These are phyloP conservation scores for Stichopus horrens DNA, from an alignment of 53 echinoderm and acorn worm genomes.

Conservation along the genomic window DNA sequence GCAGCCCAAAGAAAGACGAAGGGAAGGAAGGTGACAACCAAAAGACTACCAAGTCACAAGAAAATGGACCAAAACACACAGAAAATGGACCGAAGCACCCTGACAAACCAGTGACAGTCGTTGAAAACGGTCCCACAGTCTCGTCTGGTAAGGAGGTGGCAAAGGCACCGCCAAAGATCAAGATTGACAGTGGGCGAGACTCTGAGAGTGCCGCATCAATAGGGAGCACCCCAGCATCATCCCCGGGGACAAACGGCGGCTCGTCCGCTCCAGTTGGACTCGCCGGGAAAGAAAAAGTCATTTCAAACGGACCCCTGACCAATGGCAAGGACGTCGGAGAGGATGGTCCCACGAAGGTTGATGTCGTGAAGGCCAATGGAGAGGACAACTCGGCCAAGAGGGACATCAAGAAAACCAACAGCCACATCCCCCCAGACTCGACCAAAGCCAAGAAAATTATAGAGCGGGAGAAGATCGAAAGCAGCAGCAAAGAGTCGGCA, in stretches of 20 bases:
- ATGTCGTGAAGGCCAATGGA: conserved; percentile 36
- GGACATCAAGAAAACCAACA: too few relatives aligned
- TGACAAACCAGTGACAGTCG: background rate
- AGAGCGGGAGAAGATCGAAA: conserved; percentile 12
- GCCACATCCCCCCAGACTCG: background rate
- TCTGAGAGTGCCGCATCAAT: conserved; percentile 13
- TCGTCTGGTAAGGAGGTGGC: background rate
- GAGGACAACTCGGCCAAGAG: too few relatives aligned
- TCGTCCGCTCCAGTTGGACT: background rate
- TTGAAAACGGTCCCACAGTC: conserved; percentile 25
- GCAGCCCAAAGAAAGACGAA: background rate
- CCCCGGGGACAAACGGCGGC: background rate
- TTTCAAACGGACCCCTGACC: conserved; percentile 37
- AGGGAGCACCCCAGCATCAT: conserved; percentile 8
- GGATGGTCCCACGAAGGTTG: background rate
- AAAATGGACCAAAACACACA: conserved; percentile 31
- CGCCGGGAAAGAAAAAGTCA: background rate
- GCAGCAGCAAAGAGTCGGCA: background rate
- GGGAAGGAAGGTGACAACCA: background rate
- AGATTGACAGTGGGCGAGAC: background rate
- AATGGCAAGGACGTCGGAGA: conserved; percentile 44
- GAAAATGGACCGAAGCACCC: conserved; percentile 38
- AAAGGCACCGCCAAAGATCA: conserved; percentile 1
- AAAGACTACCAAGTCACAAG: background rate
- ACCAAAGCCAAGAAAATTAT: conserved; percentile 15